A percentile compares a stretch with the other conserved stretches of the same genome.
These are phyloP conservation scores for Clarias pachynema DNA, from an alignment of 2,797 vertebrate genomes.

Conservation along the genomic window DNA sequence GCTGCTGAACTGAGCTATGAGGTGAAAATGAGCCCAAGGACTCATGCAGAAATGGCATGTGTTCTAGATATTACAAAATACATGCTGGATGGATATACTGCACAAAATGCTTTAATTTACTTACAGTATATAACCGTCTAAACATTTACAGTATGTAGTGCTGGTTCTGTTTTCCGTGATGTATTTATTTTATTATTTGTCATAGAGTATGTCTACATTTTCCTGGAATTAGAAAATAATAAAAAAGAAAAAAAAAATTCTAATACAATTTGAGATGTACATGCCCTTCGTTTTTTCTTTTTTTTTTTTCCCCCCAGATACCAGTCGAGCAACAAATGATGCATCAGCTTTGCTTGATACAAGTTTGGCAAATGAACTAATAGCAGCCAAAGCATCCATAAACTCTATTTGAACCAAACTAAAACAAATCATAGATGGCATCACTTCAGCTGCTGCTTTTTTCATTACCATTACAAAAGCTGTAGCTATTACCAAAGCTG, in stretches of 20 bases:
- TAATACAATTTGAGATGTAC: not conserved
- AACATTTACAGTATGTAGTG: not conserved
- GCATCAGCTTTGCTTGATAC: not conserved
- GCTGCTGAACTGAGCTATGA: not conserved
- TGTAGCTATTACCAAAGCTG: slow-evolving; percentile 23
- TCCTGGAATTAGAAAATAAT: too few species aligned
- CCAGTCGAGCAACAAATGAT: not conserved
- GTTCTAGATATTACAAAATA: not conserved
- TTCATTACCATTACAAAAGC: slow-evolving; percentile 31
- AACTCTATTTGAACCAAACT: slow-evolving; percentile 7
- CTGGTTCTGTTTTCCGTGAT: not conserved
- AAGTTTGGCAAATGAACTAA: not conserved
- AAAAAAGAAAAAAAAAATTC: too few species aligned
- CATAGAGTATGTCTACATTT: too few species aligned
- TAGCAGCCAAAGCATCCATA: not conserved
- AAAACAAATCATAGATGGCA: slow-evolving; percentile 14
- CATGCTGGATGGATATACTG: not conserved
- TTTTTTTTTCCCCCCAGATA: not conserved
- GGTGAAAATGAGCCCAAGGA: not conserved
- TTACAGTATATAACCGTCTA: not conserved
- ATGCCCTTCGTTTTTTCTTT: not conserved
- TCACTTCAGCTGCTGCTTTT: slow-evolving; percentile 1
- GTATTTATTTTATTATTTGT: not conserved
- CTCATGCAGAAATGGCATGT: not conserved
- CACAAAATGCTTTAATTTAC: not conserved